Conservation (phyloP, 2,113 vertebrate genomes). For the Toxotes jaculatrix region DNA sequence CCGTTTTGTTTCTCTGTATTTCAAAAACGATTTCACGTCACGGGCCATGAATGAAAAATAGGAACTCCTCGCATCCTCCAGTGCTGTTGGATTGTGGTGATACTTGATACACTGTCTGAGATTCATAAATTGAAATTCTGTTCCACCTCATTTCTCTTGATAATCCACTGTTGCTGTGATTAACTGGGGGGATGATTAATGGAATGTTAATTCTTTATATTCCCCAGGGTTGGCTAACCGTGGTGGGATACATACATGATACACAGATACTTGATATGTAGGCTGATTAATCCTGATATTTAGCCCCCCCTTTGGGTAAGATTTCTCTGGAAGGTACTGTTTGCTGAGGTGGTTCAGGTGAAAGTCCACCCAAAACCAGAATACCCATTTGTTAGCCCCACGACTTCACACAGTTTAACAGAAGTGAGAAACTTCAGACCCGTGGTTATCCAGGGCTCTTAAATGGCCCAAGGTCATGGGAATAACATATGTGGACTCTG, state of each 20-base stretch:
- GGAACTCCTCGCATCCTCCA: constrained; percentile 12
- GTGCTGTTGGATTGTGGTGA: constrained; percentile 23
- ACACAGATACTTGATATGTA: constrained; percentile 6
- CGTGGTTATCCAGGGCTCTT: background rate
- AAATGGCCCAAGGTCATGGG: constrained; percentile 21
- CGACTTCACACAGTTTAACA: background rate
- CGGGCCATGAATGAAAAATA: constrained; percentile 47
- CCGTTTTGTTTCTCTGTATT: constrained; percentile 59
- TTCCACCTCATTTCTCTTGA: constrained; percentile 43
- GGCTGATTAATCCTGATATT: constrained; percentile 6
- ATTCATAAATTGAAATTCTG: constrained; percentile 21
- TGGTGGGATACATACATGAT: background rate
- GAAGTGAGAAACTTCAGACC: background rate
- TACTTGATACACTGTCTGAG: constrained; percentile 36
- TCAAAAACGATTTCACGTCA: constrained; percentile 45
- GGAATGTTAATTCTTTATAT: constrained; percentile 39
- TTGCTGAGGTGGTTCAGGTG: constrained; percentile 23
- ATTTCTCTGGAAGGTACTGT: background rate
- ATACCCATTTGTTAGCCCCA: background rate
- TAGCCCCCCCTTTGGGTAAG: background rate
- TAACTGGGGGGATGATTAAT: constrained; percentile 61
- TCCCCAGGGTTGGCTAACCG: background rate
- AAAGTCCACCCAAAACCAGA: constrained; percentile 22
- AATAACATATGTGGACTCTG: constrained; percentile 33
- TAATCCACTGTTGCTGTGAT: constrained; percentile 60